Evolutionary conservation across 2,888 invertebrate species (phyloP), one percentile per base, ranked within the genome.

Genomic region (Eilema caniola): DNA sequence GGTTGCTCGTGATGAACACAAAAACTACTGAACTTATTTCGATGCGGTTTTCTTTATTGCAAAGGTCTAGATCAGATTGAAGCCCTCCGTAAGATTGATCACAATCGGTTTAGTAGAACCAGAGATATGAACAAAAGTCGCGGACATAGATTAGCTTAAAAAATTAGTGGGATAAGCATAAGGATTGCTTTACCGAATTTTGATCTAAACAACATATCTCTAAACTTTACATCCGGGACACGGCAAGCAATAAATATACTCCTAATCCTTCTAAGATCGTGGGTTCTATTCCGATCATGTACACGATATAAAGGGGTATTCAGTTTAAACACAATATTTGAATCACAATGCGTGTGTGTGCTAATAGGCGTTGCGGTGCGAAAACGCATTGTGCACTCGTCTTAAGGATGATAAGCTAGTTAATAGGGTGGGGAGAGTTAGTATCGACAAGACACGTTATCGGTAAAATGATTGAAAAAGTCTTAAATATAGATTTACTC

Each of bases 301-400:
- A 82, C 76, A 78, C 16, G 70, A 69, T 70, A 60, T 76, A 82
- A 79, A 85, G 81, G 87, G 85, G 77, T 78, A 72, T 81, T 86
- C 89, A 92, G 91, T 93, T 93, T 93, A 92, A 94, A 94, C 93
- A 93, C 90, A 89, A 75, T 83, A 94, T 94, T 89, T 90, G 68
- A 93, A 94, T 94, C 85, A 95, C 93, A 95, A 95, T 90, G 85
- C 84, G 66, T 85, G 81, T 88, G 89, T 89, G 81, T 87, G 76
- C 89, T 94, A 94, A 94, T 91, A 93, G 90, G 91, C 93, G 92
- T 90, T 92, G 93, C 93, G 93, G 95, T 93, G 93, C 90, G 90
- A 92, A 91, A 87, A 80, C 75, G 80, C 85, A 87, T 93, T 93
- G 90, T 92, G 86, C 74, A 78, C 73, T 79, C 77, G 77, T 83